Evolutionary conservation across 2,113 vertebrate genomes (phyloP).

Genomic region (Cheirogaleus medius): DNA sequence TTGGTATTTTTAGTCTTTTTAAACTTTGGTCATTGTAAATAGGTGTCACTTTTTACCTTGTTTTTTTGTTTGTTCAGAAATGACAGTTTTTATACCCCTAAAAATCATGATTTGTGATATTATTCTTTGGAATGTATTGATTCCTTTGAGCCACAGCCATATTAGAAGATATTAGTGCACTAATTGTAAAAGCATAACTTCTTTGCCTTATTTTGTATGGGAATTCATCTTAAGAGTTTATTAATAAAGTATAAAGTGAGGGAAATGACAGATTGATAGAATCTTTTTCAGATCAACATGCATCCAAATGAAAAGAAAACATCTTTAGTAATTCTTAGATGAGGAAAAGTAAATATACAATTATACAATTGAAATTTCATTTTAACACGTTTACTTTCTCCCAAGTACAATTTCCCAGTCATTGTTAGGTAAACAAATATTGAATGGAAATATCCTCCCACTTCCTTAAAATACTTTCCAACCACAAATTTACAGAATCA

Average conservation of each 20-base stretch:
- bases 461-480: conserved; percentile 12
- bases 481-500: not conserved
- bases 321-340: conserved; percentile 20
- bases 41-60: not conserved
- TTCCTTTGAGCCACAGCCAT: not conserved
- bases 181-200: not conserved
- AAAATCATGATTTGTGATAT: not conserved
- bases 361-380: not conserved
- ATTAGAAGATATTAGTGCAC: not conserved
- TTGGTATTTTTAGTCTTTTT: not conserved
- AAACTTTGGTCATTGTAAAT: not conserved
- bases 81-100: not conserved
- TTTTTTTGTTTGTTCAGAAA: not conserved
- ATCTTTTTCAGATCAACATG: not conserved
- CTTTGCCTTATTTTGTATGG: not conserved
- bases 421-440: not conserved
- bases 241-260: not conserved
- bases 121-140: not conserved
- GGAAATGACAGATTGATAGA: not conserved
- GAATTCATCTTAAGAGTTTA: not conserved
- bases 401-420: not conserved
- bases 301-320: not conserved
- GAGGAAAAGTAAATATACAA: not conserved
- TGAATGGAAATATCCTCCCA: not conserved
- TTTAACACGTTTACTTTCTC: conserved; percentile 19